A percentile compares a stretch with the other conserved stretches of the same genome.
Evolutionary conservation across 1,140 invertebrate genomes (phyloP).

Genomic region (Phortica variegata): DNA sequence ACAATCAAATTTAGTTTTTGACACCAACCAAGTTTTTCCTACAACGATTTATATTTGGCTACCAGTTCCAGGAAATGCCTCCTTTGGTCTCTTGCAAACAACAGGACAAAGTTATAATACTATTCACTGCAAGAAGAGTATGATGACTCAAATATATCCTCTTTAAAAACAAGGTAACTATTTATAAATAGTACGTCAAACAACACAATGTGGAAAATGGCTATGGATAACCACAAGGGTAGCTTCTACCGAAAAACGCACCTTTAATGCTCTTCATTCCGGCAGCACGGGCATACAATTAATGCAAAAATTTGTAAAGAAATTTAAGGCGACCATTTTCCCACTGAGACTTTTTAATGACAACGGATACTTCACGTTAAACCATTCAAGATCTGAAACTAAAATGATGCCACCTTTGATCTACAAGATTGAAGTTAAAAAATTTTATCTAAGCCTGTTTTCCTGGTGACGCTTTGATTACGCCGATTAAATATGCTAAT

Average conservation of each 20-base stretch:
- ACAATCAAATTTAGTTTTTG: too few species aligned
- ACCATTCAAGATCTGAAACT: conserved; percentile 51
- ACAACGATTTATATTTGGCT: too few species aligned
- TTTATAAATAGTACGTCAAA: conserved; percentile 61
- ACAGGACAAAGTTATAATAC: too few species aligned
- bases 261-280: conserved; percentile 76
- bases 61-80: too few species aligned
- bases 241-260: conserved; percentile 67
- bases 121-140: too few species aligned
- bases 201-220: conserved; percentile 67
- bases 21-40: too few species aligned
- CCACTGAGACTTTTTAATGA: conserved; percentile 58
- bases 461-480: conserved; percentile 11
- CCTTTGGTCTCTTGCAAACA: too few species aligned
- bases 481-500: conserved; percentile 31
- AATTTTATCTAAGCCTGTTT: conserved; percentile 18
- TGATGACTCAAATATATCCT: conserved; percentile 1
- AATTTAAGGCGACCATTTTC: conserved; percentile 85
- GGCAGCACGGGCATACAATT: conserved; percentile 95
- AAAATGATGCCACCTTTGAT: not conserved
- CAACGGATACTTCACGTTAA: conserved; percentile 46
- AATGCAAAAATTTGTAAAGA: conserved; percentile 97
- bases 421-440: conserved; percentile 20
- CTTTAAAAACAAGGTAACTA: too few species aligned
- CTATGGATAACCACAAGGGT: conserved; percentile 86